These are phyloP conservation scores for Oceanodroma leucorhoa DNA, from an alignment of 2,797 vertebrate species.

Conservation along the genomic window DNA sequence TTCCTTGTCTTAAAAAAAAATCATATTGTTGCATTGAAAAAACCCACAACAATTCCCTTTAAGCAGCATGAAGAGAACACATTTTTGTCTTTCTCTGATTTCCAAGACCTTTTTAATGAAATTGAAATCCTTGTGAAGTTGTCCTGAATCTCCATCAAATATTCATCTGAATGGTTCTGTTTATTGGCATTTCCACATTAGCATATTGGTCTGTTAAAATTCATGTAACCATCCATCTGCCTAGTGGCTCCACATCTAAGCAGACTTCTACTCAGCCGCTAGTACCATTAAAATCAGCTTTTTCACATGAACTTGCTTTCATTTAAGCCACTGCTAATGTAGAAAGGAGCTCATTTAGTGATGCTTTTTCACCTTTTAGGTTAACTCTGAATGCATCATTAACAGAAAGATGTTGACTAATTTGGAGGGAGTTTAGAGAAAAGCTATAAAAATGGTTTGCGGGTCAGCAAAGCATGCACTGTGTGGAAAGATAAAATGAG, in stretches of 20 bases:
- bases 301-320: constrained; percentile 36
- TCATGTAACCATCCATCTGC: background rate
- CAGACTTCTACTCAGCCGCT: background rate
- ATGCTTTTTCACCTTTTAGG: constrained; percentile 48
- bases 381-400: constrained; percentile 59
- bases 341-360: constrained; percentile 50
- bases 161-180: background rate
- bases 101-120: background rate
- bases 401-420: constrained; percentile 61
- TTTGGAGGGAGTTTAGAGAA: constrained; percentile 57
- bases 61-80: background rate
- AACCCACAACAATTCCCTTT: accelerated
- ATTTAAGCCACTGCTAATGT: background rate
- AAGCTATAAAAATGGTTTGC: background rate
- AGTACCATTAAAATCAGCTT: constrained; percentile 2
- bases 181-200: constrained; percentile 4
- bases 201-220: background rate
- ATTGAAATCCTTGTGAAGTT: constrained; percentile 2
- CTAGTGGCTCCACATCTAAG: background rate
- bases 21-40: background rate
- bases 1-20: background rate
- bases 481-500: constrained; percentile 11
- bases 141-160: constrained; percentile 14
- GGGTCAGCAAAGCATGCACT: background rate
- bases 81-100: background rate